Base-by-base conservation (phyloP, 2,113 vertebrate genomes). In the Hippocampus abdominalis region DNA sequence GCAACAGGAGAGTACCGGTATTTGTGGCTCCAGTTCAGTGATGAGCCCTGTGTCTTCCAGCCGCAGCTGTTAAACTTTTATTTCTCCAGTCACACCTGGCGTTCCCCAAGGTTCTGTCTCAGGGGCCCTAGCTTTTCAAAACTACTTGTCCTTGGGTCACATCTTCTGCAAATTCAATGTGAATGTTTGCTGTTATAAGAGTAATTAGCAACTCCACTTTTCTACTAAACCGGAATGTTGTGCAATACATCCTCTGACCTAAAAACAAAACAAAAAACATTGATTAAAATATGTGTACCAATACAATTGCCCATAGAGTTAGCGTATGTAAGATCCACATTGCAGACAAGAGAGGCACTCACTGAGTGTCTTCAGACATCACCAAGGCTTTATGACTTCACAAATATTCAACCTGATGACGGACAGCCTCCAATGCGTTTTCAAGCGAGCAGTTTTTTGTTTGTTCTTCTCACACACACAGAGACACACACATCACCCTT, bases 401-500 rank as follows among this genome's bases (percentile, higher is more conserved):
- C 27, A 59, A 59, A 53, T 53, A 53, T n/a, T n/a, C 51, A 53
- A 59, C 25, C 32, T 86, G 71, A 79, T 81, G 88, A 86, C 21
- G 66, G 72, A 74, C 51, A 77, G 77, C 63, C 75, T 78, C 66
- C 59, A 78, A 89, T 69, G 65, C 61, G 3, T 29, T 63, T 46
- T 1, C 87, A 84, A 86, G 85, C 64, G 85, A 64, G 73, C 71
- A 77, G 85, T 89, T 88, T 3, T 53, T n/a, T 87, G 87, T 29
- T 53, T 10, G 4, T 8, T 13, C 29, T 53, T 23, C 87, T 89
- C 6, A 59, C 23, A 25, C 54, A 4, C 12, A 2, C 42, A 10
- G 6, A 0, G 20, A 69, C 15, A 42, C 63, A 62, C 66, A 21
- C 84, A 78, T 39, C 76, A 65, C 85, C 89, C 94, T 95, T 95